Evolutionary conservation across 2,113 vertebrate genomes (phyloP).

Genomic region (Oncorhynchus tshawytscha): DNA sequence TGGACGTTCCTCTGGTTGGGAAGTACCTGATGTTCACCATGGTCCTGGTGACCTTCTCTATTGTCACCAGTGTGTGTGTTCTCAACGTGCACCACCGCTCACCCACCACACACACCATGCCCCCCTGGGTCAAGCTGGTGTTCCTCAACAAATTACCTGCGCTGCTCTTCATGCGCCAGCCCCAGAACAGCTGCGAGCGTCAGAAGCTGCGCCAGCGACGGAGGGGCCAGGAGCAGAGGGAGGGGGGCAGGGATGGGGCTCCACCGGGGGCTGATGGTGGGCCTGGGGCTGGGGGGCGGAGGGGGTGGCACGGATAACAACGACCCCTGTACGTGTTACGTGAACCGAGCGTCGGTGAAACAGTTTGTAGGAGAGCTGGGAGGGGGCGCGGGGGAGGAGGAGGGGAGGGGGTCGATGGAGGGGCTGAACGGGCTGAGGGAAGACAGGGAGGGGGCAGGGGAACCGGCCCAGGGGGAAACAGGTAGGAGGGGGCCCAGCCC

Average conservation of each 20-base stretch:
- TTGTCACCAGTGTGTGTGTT: conserved; percentile 93
- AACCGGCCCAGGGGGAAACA: conserved; percentile 64
- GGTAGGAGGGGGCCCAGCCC: conserved; percentile 53
- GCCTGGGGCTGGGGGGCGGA: conserved; percentile 42
- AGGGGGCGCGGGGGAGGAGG: conserved; percentile 47
- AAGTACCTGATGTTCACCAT: conserved; percentile 96
- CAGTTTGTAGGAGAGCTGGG: conserved; percentile 73
- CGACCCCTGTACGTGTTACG: conserved; percentile 82
- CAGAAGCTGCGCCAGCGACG: conserved; percentile 84
- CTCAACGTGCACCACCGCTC: conserved; percentile 96
- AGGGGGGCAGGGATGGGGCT: conserved; percentile 57
- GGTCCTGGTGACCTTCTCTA: conserved; percentile 96
- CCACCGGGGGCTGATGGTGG: conserved; percentile 65
- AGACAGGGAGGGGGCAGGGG: conserved; percentile 56
- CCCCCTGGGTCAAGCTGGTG: conserved; percentile 89
- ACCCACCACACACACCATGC: conserved; percentile 95
- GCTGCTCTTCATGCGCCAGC: conserved; percentile 93
- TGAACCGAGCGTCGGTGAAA: conserved; percentile 81
- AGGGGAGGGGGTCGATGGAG: conserved; percentile 48
- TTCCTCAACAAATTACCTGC: conserved; percentile 90
- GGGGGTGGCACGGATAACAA: conserved; percentile 52
- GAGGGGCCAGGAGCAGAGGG: conserved; percentile 71
- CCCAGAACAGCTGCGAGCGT: conserved; percentile 85
- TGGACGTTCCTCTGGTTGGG: conserved; percentile 89
- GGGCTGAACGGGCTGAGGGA: conserved; percentile 78